Evolutionary conservation across 2,113 vertebrate genomes (phyloP).

Genomic region (Epinephelus fuscoguttatus): DNA sequence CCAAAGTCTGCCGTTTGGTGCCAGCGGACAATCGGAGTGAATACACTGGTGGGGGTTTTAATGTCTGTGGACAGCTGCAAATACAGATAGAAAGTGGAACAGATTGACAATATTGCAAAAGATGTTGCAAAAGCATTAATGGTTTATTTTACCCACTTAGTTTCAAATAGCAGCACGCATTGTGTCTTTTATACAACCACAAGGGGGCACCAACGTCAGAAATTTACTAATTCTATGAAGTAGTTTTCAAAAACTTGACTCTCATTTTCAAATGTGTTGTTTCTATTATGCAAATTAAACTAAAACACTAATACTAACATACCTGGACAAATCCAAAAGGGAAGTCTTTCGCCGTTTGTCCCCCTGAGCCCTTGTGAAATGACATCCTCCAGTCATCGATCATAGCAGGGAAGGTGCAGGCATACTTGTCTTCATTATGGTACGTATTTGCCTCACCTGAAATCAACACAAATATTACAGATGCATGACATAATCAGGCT

Average conservation of each 20-base stretch:
- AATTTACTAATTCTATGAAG: too few species aligned
- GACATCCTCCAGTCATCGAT: conserved; percentile 90
- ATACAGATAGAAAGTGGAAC: not conserved
- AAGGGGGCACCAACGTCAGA: not conserved
- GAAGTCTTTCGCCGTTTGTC: conserved; percentile 86
- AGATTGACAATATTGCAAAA: not conserved
- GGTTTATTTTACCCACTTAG: not conserved
- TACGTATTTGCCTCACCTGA: conserved; percentile 89
- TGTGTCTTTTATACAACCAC: not conserved
- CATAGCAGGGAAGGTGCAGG: conserved; percentile 91
- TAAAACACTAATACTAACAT: not conserved
- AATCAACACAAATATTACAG: not conserved
- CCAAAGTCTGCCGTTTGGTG: conserved; percentile 93
- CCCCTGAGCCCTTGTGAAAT: conserved; percentile 86
- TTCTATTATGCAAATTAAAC: not conserved
- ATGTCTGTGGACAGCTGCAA: conserved; percentile 85
- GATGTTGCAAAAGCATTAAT: not conserved
- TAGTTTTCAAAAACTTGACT: not conserved
- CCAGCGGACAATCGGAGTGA: conserved; percentile 91
- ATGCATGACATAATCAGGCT: not conserved
- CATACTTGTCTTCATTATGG: conserved; percentile 87
- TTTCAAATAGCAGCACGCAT: not conserved
- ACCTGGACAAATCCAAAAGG: conserved; percentile 97
- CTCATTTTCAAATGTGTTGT: not conserved
- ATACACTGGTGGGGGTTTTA: conserved; percentile 45